Evolutionary conservation across 2,113 vertebrate genomes (phyloP).

Genomic region (Nothoprocta perdicaria): DNA sequence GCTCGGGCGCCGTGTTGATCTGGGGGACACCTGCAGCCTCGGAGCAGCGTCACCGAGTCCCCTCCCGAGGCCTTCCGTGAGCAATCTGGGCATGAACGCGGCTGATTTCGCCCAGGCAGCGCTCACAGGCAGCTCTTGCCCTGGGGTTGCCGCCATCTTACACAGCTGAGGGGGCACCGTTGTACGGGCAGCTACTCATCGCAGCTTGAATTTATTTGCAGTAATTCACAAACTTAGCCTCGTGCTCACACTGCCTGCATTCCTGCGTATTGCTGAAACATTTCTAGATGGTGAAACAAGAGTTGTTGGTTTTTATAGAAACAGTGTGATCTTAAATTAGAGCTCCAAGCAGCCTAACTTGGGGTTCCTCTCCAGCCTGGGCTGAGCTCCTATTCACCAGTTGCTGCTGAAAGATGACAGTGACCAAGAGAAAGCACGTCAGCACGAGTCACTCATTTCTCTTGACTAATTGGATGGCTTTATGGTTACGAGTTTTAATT

Average conservation of each 20-base stretch:
- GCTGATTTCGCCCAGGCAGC: neutral
- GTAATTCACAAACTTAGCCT: neutral
- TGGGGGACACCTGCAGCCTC: no score
- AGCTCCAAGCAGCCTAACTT: neutral
- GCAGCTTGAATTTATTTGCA: neutral
- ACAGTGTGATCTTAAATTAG: neutral
- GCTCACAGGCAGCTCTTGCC: fast-evolving
- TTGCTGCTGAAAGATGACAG: neutral
- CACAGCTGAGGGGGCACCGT: neutral
- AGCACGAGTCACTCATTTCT: neutral
- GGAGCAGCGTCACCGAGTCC: neutral
- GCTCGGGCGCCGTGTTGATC: no score
- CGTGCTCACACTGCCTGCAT: neutral
- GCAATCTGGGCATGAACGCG: neutral
- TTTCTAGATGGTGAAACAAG: neutral
- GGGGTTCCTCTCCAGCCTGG: neutral
- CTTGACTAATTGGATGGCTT: neutral
- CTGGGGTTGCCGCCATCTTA: neutral
- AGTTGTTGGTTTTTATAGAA: neutral
- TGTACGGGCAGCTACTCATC: neutral
- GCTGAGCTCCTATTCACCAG: neutral
- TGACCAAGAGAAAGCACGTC: neutral
- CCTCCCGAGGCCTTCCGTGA: neutral
- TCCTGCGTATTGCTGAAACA: neutral
- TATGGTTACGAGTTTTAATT: neutral